phyloP scores from a whole-genome alignment of 1,140 invertebrate species.

The Neuroterus valhalla region DNA sequence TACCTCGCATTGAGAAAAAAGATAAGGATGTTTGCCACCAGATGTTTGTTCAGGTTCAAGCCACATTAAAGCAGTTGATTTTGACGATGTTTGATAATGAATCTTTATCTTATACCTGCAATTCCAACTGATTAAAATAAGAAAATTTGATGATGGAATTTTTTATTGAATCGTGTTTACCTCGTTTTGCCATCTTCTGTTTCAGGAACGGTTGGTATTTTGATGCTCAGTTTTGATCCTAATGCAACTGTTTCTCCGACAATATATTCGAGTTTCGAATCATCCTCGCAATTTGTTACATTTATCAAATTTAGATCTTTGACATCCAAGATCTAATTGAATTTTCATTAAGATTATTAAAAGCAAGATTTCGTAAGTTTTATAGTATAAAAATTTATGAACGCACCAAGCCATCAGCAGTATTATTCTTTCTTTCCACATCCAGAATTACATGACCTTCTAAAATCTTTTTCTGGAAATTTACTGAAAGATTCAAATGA shows the following conservation, averaged over 20 bases:
- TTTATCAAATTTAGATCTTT: slow-evolving; percentile 81
- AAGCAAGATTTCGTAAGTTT: neutral
- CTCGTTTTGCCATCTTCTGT: slow-evolving; percentile 54
- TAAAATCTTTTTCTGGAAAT: slow-evolving; percentile 80
- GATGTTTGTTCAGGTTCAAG: slow-evolving; percentile 89
- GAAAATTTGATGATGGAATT: too few relatives aligned
- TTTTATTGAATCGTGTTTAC: too few relatives aligned
- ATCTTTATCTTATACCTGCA: slow-evolving; percentile 78
- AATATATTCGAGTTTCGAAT: slow-evolving; percentile 78
- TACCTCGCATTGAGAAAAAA: slow-evolving; percentile 95
- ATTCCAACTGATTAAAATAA: too few relatives aligned
- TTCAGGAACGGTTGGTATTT: slow-evolving; percentile 75
- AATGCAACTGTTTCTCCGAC: slow-evolving; percentile 81
- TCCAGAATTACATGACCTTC: slow-evolving; percentile 77
- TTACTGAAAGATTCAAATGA: slow-evolving; percentile 80
- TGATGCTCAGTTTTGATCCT: slow-evolving; percentile 86
- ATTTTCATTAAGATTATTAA: neutral
- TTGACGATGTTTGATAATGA: slow-evolving; percentile 84
- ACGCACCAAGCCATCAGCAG: slow-evolving; percentile 76
- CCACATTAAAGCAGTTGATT: slow-evolving; percentile 92
- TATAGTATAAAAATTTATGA: too few relatives aligned
- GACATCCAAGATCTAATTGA: slow-evolving; percentile 84
- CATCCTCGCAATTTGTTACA: slow-evolving; percentile 75
- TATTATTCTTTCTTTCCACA: slow-evolving; percentile 76
- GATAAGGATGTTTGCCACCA: slow-evolving; percentile 89